phyloP scores from a whole-genome alignment of 2,113 vertebrate genomes.

The Nibea coibor region DNA sequence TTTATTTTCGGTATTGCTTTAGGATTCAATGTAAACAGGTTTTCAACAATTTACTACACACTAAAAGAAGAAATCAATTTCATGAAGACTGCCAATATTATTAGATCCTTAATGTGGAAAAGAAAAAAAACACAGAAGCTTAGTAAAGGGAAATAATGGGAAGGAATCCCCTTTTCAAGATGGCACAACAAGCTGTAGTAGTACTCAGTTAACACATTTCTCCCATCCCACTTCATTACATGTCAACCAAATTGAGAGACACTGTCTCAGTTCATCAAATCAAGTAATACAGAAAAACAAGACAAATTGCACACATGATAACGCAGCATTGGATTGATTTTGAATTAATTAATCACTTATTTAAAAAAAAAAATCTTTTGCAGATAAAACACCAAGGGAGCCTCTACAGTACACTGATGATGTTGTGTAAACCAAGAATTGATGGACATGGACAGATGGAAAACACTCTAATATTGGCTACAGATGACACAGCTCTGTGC shows the following conservation, averaged over 20 bases:
- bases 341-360: background rate
- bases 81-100: background rate
- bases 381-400: background rate
- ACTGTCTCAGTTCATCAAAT: conserved; percentile 4
- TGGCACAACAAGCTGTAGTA: background rate
- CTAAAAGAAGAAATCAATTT: background rate
- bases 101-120: background rate
- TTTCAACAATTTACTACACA: background rate
- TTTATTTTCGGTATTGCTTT: background rate
- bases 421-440: background rate
- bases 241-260: conserved; percentile 28
- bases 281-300: background rate
- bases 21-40: no score
- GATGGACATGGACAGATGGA: background rate
- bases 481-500: background rate
- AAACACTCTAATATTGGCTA: background rate
- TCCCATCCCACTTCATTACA: conserved; percentile 33
- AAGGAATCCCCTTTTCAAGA: conserved; percentile 10
- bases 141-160: background rate
- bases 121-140: background rate
- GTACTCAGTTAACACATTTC: background rate
- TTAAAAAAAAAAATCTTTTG: background rate
- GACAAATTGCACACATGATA: background rate
- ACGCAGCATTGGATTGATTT: no score
- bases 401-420: background rate